Evolutionary conservation across 2,113 vertebrate species (phyloP).

Genomic region (Serranochromis macrocephalus): DNA sequence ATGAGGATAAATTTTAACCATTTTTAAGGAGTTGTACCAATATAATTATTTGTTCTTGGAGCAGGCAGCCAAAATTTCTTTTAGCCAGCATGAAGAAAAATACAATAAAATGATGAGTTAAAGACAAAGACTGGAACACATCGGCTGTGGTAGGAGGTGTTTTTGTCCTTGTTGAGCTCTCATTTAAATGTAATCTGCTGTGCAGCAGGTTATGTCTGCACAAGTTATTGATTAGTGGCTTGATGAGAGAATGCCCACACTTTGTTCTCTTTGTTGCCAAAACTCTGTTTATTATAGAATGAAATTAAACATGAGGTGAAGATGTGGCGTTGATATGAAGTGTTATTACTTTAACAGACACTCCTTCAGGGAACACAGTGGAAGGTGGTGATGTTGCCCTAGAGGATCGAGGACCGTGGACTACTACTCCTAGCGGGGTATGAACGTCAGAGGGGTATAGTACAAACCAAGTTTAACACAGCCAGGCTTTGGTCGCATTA

Average conservation of each 20-base stretch:
- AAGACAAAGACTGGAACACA: neutral
- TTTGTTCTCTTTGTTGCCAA: neutral
- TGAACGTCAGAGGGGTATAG: neutral
- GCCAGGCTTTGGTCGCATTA: neutral
- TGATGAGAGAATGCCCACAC: neutral
- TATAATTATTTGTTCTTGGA: neutral
- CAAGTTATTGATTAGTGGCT: neutral
- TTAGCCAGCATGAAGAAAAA: neutral
- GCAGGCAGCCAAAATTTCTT: neutral
- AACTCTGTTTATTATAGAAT: neutral
- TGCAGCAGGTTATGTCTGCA: neutral
- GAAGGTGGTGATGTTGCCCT: neutral
- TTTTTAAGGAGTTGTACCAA: neutral
- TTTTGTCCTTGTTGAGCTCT: neutral
- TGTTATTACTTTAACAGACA: neutral
- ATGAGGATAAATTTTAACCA: neutral
- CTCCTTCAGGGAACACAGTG: neutral
- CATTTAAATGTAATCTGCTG: neutral
- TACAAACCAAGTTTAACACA: neutral
- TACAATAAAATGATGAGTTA: neutral
- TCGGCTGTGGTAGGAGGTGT: neutral
- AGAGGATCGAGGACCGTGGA: neutral
- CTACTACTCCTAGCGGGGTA: neutral
- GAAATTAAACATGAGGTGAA: neutral
- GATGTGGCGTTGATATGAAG: neutral